Conservation (phyloP, 2,797 vertebrate genomes). For the Channa striata region DNA sequence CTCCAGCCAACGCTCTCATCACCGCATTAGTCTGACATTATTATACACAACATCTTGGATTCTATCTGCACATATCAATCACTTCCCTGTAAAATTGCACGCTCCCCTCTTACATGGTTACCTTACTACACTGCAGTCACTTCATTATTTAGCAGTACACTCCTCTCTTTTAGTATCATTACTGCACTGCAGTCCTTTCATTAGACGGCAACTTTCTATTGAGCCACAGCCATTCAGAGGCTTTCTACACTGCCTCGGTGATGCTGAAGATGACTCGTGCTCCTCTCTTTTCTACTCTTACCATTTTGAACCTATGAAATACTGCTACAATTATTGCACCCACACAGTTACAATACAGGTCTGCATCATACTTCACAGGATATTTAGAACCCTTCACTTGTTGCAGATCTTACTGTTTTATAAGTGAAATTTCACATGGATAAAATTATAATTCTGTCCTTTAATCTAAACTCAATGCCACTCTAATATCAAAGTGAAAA, state of each 20-base stretch:
- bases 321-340: neutral
- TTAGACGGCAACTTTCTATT: conserved; percentile 59
- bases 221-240: conserved; percentile 41
- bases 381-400: no score
- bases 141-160: conserved; percentile 68
- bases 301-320: neutral
- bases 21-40: conserved; percentile 13
- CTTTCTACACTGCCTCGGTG: conserved; percentile 16
- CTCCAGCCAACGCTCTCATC: conserved; percentile 9
- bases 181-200: conserved; percentile 68
- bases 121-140: conserved; percentile 54
- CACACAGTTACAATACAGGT: neutral
- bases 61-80: conserved; percentile 17
- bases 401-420: no score
- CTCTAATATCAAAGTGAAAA: neutral
- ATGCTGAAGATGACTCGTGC: conserved; percentile 18
- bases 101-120: conserved; percentile 37
- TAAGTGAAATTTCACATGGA: neutral
- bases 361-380: no score
- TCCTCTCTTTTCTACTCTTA: neutral
- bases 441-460: neutral
- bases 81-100: conserved; percentile 27
- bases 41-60: neutral
- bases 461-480: neutral
- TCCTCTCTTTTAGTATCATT: conserved; percentile 62